Percentiles rank a stretch among this genome's conserved stretches.
These are phyloP conservation scores for Imbricaverruca yamaguchii DNA, from an alignment of 2,888 invertebrate species.

Conservation along the genomic window DNA sequence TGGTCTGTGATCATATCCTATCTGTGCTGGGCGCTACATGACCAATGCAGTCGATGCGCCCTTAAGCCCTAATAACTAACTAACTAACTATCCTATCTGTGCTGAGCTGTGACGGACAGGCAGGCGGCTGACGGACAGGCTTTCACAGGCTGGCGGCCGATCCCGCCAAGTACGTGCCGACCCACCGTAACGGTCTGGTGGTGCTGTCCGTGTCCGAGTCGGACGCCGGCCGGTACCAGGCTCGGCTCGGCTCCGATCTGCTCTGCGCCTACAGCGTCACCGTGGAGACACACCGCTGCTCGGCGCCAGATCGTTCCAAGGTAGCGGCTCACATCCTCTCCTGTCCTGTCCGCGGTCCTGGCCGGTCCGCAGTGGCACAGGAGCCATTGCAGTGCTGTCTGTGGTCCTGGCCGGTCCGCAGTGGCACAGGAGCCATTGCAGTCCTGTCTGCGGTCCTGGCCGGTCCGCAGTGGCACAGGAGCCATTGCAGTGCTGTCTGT, in stretches of 20 bases:
- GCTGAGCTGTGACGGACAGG: too few relatives aligned
- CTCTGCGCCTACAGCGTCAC: conserved; percentile 81
- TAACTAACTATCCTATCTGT: too few relatives aligned
- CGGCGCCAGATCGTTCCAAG: conserved; percentile 54
- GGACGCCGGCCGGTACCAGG: conserved; percentile 83
- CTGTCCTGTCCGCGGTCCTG: not conserved
- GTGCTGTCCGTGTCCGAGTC: conserved; percentile 81
- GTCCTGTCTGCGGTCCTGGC: too few relatives aligned
- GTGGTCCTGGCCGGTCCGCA: not conserved
- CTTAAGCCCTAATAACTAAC: too few relatives aligned
- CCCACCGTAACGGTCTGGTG: conserved; percentile 82
- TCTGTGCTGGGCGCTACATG: too few relatives aligned
- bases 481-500: not conserved
- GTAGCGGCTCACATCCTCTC: not conserved
- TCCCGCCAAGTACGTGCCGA: conserved; percentile 87
- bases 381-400: not conserved
- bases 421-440: too few relatives aligned
- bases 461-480: too few relatives aligned
- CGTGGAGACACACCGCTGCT: conserved; percentile 86
- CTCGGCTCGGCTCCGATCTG: conserved; percentile 78
- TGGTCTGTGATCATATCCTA: too few relatives aligned
- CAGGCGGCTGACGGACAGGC: too few relatives aligned
- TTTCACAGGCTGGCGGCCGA: conserved; percentile 47
- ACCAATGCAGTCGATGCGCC: too few relatives aligned
- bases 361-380: not conserved